Base-by-base conservation (phyloP, 2,113 vertebrate genomes). In the Catharus fuscescens region DNA sequence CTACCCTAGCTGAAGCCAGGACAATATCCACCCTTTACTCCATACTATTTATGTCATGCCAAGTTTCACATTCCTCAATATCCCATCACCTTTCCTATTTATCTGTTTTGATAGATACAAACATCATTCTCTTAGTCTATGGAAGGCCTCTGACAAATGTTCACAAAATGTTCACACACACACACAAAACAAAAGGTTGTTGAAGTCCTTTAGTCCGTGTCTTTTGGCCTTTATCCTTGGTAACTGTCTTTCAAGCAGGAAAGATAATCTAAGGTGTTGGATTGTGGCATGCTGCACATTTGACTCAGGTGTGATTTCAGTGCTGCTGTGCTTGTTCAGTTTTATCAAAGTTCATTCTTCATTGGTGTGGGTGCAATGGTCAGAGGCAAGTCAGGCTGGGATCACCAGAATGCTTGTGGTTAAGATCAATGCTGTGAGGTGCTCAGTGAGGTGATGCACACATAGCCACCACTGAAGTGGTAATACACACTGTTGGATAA, bases 361-460 rank as follows among this genome's bases (percentile, higher is more conserved):
- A 17, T 3, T 54, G 64, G 32, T 60, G 54, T 32, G 36, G 28
- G 8, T 53, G n/a, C n/a, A 61, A 2, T 7, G 24, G 40, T 61
- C 47, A 87, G 40, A 62, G 28, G 10, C 8, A 38, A 38, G 24
- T n/a, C 16, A 54, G 84, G n/a, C 29, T 70, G 56, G 29, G 56
- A 17, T n/a, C n/a, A 48, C 38, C 56, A 70, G n/a, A n/a, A 11
- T 4, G 2, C 5, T 7, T 54, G 15, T 40, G 56, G 19, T 47
- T 29, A 8, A 47, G 56, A 24, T 25, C 0, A 1, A 17, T 54
- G 48, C 54, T 0, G 0, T 62, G 84, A 62, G n/a, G 19, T 54
- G n/a, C 56, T 54, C 47, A 11, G 15, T 28, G 29, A 70, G 24
- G 19, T 62, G n/a, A 40, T 62, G 40, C 40, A 40, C 56, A 29